Base-by-base conservation (phyloP, 2,888 invertebrate genomes). In the Prenolepis imparis region DNA sequence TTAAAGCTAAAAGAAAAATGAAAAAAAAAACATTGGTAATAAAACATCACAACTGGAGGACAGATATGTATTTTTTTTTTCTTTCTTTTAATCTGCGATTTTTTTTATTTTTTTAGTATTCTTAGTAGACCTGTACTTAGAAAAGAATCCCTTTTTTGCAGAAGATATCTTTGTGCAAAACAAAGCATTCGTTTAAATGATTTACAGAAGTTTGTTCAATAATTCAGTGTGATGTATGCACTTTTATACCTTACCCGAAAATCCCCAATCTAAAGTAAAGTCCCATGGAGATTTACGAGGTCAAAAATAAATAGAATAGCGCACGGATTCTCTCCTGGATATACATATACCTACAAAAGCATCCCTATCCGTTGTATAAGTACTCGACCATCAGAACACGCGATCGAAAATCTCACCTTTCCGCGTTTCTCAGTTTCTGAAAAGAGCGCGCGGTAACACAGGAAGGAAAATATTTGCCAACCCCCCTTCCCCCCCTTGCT, bases 281-380 rank as follows among this genome's bases (percentile, higher is more conserved):
- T 77, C 82, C 83, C 72, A 83, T 68, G 80, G 85, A 88, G 67
- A 84, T 84, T 87, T 83, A 85, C 84, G 85, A 87, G 88, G 87
- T 89, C 86, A 87, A 89, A 89, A 89, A 89, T 89, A 89, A 89
- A 89, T 88, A 89, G 84, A 83, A 85, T 61, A 61, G 52, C 41
- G 52, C 77, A 59, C 36, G 24, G 57, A 75, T 75, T 72, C 82
- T 75, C n/a, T n/a, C n/a, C n/a, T 83, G 73, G 83, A 28, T 28
- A 28, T 28, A 28, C 28, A 28, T 88, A 75, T 87, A n/a, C 3
- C 66, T 74, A 74, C 85, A 84, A 88, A 86, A 83, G n/a, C 52
- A 82, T 82, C 64, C 84, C 75, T 70, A 64, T 70, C 48, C 57
- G 21, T 36, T 36, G 59, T 61, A 78, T 59, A 61, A 72, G 28